Percentiles rank a stretch among this genome's conserved stretches.
Conservation (phyloP, 2,888 invertebrate species). For the Eilema griseolum region DNA sequence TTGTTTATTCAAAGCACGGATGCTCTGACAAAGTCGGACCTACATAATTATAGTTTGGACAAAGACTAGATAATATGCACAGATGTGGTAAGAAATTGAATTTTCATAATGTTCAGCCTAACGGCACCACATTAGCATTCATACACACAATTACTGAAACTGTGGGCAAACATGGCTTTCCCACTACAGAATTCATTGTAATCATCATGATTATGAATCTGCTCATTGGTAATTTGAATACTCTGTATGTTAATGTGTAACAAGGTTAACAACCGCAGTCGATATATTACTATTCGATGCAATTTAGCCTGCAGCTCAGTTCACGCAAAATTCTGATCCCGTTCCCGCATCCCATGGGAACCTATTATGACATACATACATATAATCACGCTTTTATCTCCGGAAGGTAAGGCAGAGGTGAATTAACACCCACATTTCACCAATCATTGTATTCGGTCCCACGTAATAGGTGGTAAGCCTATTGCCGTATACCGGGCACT, state of each 20-base stretch:
- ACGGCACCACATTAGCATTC: not conserved
- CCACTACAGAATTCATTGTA: not conserved
- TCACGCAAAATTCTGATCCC: too few species aligned
- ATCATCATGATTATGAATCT: not conserved
- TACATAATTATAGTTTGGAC: slow-evolving; percentile 43
- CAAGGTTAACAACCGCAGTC: not conserved
- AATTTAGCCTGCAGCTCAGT: too few species aligned
- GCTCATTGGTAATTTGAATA: not conserved
- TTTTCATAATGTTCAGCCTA: not conserved
- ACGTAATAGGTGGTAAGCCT: too few species aligned
- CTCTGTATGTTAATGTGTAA: not conserved
- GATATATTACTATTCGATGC: not conserved
- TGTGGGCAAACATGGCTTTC: not conserved
- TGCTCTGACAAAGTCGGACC: slow-evolving; percentile 62
- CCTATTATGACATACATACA: too few species aligned
- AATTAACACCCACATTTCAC: too few species aligned
- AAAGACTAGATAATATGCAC: slow-evolving; percentile 38
- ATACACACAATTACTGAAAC: not conserved
- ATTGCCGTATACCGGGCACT: too few species aligned
- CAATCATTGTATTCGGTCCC: too few species aligned
- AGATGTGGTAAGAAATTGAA: not conserved
- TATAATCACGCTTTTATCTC: too few species aligned
- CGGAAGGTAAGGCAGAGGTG: too few species aligned
- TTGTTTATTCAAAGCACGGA: slow-evolving; percentile 68
- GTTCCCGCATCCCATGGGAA: too few species aligned